Evolutionary conservation across 2,113 vertebrate genomes (phyloP).

Genomic region (Phocoena phocoena): DNA sequence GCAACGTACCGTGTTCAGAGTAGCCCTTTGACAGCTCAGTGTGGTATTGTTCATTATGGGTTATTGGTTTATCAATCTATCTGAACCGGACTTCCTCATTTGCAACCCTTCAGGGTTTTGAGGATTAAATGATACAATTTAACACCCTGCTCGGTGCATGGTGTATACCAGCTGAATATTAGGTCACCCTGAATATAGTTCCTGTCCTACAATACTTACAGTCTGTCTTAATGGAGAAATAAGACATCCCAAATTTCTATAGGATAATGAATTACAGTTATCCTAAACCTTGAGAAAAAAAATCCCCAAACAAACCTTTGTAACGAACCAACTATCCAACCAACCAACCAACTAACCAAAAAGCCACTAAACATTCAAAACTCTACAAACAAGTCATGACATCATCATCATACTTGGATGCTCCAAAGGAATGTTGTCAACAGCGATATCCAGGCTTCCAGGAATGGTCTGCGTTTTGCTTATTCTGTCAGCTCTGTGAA

Average conservation of each 20-base stretch:
- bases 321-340: not conserved
- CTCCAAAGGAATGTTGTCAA: constrained; percentile 95
- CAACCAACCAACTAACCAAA: not conserved
- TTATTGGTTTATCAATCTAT: not conserved
- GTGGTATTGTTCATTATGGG: not conserved
- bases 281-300: not conserved
- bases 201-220: not conserved
- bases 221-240: not conserved
- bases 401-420: constrained; percentile 91
- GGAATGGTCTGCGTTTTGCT: constrained; percentile 97
- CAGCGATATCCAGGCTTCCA: constrained; percentile 91
- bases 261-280: not conserved
- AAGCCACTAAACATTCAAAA: not conserved
- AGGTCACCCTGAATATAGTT: not conserved
- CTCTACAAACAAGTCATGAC: not conserved
- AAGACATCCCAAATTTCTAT: not conserved
- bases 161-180: not conserved
- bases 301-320: not conserved
- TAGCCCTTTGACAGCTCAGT: fast-evolving
- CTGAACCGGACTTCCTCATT: not conserved
- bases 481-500: constrained; percentile 93
- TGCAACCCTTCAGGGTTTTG: not conserved
- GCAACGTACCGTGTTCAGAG: fast-evolving
- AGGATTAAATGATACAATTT: not conserved
- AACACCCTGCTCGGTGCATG: not conserved